Percentiles rank a stretch among this genome's conserved stretches.
These are phyloP conservation scores for Falcaria lacertinaria DNA, from an alignment of 2,888 invertebrate genomes.

Conservation along the genomic window DNA sequence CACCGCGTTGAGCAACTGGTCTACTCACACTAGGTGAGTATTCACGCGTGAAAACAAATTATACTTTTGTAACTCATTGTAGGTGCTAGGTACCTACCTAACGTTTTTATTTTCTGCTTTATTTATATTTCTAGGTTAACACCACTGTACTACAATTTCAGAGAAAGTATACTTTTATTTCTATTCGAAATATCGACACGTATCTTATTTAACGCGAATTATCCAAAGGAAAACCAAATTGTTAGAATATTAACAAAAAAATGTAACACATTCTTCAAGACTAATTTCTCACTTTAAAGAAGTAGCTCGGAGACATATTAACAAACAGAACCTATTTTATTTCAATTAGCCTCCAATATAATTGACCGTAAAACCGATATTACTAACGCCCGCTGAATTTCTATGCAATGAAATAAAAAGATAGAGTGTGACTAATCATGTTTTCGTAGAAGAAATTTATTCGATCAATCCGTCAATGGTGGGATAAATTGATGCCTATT, in stretches of 20 bases:
- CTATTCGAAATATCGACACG: not conserved
- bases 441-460: slow-evolving; percentile 39
- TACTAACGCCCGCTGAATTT: slow-evolving; percentile 25
- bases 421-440: slow-evolving; percentile 39
- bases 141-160: too few relatives aligned
- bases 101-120: slow-evolving; percentile 10
- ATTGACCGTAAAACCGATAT: slow-evolving; percentile 35
- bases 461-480: slow-evolving; percentile 40
- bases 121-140: not conserved
- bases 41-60: slow-evolving; percentile 35
- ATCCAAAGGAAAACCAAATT: not conserved
- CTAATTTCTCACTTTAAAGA: slow-evolving; percentile 19
- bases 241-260: slow-evolving; percentile 3
- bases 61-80: slow-evolving; percentile 10
- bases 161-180: too few relatives aligned
- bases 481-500: slow-evolving; percentile 51
- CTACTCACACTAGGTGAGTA: slow-evolving; percentile 20
- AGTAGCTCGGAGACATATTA: slow-evolving; percentile 19
- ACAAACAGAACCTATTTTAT: slow-evolving; percentile 20
- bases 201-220: slow-evolving; percentile 1
- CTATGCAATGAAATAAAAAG: slow-evolving; percentile 35
- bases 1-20: slow-evolving; percentile 32
- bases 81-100: too few relatives aligned
- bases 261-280: slow-evolving; percentile 10
- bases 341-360: slow-evolving; percentile 8